Base-by-base conservation (phyloP, 2,888 invertebrate genomes). In the Phrixothrix hirtus region DNA sequence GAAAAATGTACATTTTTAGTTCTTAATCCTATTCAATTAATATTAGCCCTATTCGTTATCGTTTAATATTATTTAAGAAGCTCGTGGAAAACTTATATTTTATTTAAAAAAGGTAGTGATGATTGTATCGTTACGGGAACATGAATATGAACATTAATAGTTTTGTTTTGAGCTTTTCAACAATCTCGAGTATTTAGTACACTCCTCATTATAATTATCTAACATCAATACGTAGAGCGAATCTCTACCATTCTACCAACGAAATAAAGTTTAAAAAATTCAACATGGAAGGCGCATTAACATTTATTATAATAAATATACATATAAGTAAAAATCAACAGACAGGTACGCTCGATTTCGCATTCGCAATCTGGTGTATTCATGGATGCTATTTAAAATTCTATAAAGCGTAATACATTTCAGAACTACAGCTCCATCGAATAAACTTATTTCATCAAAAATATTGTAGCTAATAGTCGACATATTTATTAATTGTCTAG, bases 401-500 rank as follows among this genome's bases (percentile, higher is more conserved):
- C 47, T 51, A 51, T 45, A 48, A 54, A 54, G 54, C 54, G 44
- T 54, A 48, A 48, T 43, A 43, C 38, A 43, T 43, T 48, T 32
- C 27, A 37, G 35, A 48, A 48, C 47, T 54, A 54, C 43, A 54
- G 54, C 54, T 54, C 54, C 54, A 54, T 54, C 48, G 41, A 50
- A 45, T 36, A 45, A 36, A 36, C 42, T 43, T 25, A 48, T 43
- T 49, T 49, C 43, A 49, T 50, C 39, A 50, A 58, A 58, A 57
- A 55, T 57, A 54, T 57, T 47, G 49, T 55, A 49, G 46, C 51
- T 57, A 57, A 54, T 48, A 59, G 58, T 58, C 60, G 54, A 61
- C 57, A 61, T 61, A 62, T 58, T 36, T 42, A 47, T 25, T 35
- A 55, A 60, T 48, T 59, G 42, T 44, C 78, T 89, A 93, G 79